Conservation (phyloP, 2,888 invertebrate genomes). For the Stenurella melanura region DNA sequence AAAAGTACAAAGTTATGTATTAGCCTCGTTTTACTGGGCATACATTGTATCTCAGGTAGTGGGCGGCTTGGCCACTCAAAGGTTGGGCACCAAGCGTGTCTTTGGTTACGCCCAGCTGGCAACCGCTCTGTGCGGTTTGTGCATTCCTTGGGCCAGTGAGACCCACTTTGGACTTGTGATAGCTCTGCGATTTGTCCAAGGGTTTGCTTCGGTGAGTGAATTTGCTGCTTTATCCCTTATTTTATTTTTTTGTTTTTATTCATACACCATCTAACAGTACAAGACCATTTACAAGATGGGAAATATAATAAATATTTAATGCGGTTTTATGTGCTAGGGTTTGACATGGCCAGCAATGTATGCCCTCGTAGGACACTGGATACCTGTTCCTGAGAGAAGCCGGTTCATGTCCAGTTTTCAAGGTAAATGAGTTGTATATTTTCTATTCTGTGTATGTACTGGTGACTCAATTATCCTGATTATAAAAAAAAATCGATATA, state of each 20-base stretch:
- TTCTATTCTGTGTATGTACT: background rate
- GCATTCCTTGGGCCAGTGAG: slow-evolving; percentile 80
- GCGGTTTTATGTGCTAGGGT: slow-evolving; percentile 72
- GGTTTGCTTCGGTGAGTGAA: slow-evolving; percentile 79
- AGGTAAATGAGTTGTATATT: slow-evolving; percentile 71
- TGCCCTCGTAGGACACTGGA: slow-evolving; percentile 83
- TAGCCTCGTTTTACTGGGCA: slow-evolving; percentile 84
- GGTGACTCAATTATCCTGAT: no score
- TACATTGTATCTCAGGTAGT: slow-evolving; percentile 83
- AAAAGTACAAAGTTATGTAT: slow-evolving; percentile 79
- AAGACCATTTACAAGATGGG: no score
- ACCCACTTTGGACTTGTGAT: slow-evolving; percentile 79
- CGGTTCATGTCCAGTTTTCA: slow-evolving; percentile 86
- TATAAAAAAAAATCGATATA: no score
- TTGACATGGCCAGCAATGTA: slow-evolving; percentile 87
- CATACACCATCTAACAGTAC: no score
- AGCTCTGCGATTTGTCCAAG: slow-evolving; percentile 79
- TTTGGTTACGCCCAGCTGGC: slow-evolving; percentile 82
- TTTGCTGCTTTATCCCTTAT: background rate
- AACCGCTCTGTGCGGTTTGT: slow-evolving; percentile 81
- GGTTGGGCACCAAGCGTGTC: slow-evolving; percentile 82
- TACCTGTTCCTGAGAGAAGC: slow-evolving; percentile 82
- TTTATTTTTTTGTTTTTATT: no score
- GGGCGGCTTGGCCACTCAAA: slow-evolving; percentile 82
- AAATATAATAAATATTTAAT: background rate